Conservation (phyloP, 92 coral and sea anemone genomes). For the Diadumene lineata region DNA sequence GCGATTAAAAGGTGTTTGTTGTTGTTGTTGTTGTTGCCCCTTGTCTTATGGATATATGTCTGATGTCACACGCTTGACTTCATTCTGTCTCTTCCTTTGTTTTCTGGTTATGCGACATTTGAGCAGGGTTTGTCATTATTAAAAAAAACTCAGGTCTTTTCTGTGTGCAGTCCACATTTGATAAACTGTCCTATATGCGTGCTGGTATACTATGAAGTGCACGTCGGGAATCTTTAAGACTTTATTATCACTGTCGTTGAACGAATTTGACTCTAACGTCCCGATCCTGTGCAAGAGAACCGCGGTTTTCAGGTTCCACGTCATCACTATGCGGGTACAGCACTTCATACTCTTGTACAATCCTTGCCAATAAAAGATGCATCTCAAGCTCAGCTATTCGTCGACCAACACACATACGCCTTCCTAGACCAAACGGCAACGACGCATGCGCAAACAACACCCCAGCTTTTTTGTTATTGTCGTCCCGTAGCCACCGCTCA, state of each 20-base stretch:
- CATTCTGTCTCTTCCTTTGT: no score
- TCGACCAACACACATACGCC: constrained; percentile 66
- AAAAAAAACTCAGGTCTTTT: no score
- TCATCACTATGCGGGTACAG: constrained; percentile 29
- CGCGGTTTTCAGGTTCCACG: constrained; percentile 29
- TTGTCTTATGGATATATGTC: no score
- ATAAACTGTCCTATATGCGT: no score
- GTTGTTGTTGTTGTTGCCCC: no score
- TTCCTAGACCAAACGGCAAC: constrained; percentile 66
- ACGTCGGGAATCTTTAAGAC: no score
- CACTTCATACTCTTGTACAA: constrained; percentile 23
- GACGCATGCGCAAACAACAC: constrained; percentile 36
- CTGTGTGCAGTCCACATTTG: no score
- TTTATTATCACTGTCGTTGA: constrained; percentile 9
- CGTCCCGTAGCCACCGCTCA: constrained; percentile 73
- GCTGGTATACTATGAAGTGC: no score
- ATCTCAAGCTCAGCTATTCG: constrained; percentile 47
- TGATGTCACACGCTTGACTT: no score
- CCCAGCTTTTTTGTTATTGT: constrained; percentile 3
- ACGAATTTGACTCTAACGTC: constrained; percentile 44
- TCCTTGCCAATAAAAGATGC: constrained; percentile 33
- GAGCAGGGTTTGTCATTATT: no score
- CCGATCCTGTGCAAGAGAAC: constrained; percentile 33
- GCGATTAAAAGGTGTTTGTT: no score
- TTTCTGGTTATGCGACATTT: no score